These are phyloP conservation scores for Tortrix viridana DNA, from an alignment of 2,888 invertebrate genomes.

Conservation along the genomic window DNA sequence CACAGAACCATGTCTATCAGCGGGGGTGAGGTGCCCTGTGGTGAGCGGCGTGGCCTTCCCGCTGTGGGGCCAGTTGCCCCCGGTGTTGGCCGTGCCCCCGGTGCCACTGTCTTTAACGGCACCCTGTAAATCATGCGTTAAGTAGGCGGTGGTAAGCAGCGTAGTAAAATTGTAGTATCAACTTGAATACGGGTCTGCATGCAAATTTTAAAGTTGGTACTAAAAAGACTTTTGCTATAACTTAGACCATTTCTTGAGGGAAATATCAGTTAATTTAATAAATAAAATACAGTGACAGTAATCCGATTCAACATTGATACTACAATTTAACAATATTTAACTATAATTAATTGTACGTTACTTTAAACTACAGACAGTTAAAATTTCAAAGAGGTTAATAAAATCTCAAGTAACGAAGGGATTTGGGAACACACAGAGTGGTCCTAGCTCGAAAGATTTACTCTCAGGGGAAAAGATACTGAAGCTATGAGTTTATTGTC, in stretches of 20 bases:
- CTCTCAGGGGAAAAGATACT: background rate
- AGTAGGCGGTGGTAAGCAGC: background rate
- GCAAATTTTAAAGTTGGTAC: too few relatives aligned
- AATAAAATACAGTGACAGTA: background rate
- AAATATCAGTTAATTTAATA: background rate
- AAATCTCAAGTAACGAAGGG: background rate
- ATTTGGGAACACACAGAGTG: conserved; percentile 16
- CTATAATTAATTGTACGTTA: background rate
- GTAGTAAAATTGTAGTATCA: conserved; percentile 7
- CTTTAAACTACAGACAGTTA: background rate
- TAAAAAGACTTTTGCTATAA: background rate
- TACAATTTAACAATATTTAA: background rate
- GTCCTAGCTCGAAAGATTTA: conserved; percentile 7
- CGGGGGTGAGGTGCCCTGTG: conserved; percentile 94
- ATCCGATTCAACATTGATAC: conserved; percentile 1
- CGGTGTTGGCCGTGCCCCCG: conserved; percentile 87
- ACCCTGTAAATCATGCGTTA: conserved; percentile 49
- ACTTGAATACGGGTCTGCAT: background rate
- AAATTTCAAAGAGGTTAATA: background rate
- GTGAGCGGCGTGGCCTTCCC: conserved; percentile 92
- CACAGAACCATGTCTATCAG: conserved; percentile 98
- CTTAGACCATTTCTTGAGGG: background rate
- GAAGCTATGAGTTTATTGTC: too few relatives aligned
- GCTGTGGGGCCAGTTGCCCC: conserved; percentile 92
- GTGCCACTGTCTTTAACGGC: conserved; percentile 75